Evolutionary conservation across 2,797 vertebrate species (phyloP), one percentile per base, ranked within the genome.

Genomic region (Falco novaeseelandiae): DNA sequence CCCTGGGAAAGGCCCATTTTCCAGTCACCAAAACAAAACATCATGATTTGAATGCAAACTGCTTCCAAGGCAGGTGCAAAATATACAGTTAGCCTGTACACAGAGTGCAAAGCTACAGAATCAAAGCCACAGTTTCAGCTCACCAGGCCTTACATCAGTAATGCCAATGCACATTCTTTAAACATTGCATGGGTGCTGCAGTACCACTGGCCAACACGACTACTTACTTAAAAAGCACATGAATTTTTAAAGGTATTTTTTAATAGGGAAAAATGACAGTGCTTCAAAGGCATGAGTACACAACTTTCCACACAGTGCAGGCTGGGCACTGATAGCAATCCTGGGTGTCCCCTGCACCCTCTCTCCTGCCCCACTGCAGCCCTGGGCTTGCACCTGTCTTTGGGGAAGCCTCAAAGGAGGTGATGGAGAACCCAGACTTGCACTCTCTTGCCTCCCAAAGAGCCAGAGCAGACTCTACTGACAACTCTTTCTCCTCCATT

Each of bases 191-290:
- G 25, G 30, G 32, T 52, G 61, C 85, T 57, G 71, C 63, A 55
- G 3, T 10, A 34, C 23, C 22, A 6, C 1, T 48, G 62, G n/a
- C 38, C 66, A 85, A 23, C 4, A 1, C 0, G 20, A 21, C 18
- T 21, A 8, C 30, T 48, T n/a, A 42, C 17, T 55, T 25, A 12
- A 74, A 81, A 73, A 70, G n/a, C 21, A 46, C 8, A 29, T 5
- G 34, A 6, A 17, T 48, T 87, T 87, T 65, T 18, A 79, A 76
- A 84, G 25, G n/a, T 6, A 9, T 5, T 30, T 83, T 69, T 63
- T 16, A 63, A 44, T 2, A 21, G 26, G 32, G n/a, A 44, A 59
- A 89, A 59, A 58, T 3, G 5, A 44, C 2, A 21, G 36, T 61
- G 40, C 12, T 69, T 51, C 48, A 54, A 91, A 81, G 19, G 71